A percentile compares a stretch with the other conserved stretches of the same genome.
These are phyloP conservation scores for Podabrus alpinus DNA, from an alignment of 2,888 invertebrate genomes.

Conservation along the genomic window DNA sequence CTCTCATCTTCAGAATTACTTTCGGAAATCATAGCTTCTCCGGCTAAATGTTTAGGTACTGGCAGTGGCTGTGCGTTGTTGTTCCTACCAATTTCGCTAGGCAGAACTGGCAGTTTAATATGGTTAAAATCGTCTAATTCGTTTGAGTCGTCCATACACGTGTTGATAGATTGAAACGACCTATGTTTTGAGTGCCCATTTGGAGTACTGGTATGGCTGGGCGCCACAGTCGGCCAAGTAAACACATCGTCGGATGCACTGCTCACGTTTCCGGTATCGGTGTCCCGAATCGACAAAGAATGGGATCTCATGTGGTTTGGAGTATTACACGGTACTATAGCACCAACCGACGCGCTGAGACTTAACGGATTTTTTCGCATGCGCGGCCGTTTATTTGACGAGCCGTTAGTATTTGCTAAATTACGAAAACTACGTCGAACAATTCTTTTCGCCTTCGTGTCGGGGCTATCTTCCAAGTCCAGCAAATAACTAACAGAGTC, in stretches of 20 bases:
- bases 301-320: conserved; percentile 53
- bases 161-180: background rate
- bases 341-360: conserved; percentile 60
- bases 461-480: conserved; percentile 75
- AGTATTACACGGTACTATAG: conserved; percentile 51
- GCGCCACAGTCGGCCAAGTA: conserved; percentile 38
- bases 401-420: conserved; percentile 54
- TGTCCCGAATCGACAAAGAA: conserved; percentile 50
- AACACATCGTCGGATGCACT: conserved; percentile 36
- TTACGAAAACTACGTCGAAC: conserved; percentile 70
- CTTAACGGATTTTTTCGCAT: conserved; percentile 51
- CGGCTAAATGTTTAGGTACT: conserved; percentile 68
- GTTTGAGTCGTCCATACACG: conserved; percentile 24
- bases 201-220: conserved; percentile 37
- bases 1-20: conserved; percentile 65
- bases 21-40: conserved; percentile 71
- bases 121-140: conserved; percentile 43
- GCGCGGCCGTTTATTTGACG: conserved; percentile 54
- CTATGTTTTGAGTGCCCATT: background rate
- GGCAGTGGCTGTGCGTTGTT: conserved; percentile 47
- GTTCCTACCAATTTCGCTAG: conserved; percentile 51
- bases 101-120: conserved; percentile 50
- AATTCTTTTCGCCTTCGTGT: conserved; percentile 71
- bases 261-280: conserved; percentile 35
- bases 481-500: conserved; percentile 87